Base-by-base conservation (phyloP, 1,140 invertebrate genomes). In the Eurosta solidaginis region DNA sequence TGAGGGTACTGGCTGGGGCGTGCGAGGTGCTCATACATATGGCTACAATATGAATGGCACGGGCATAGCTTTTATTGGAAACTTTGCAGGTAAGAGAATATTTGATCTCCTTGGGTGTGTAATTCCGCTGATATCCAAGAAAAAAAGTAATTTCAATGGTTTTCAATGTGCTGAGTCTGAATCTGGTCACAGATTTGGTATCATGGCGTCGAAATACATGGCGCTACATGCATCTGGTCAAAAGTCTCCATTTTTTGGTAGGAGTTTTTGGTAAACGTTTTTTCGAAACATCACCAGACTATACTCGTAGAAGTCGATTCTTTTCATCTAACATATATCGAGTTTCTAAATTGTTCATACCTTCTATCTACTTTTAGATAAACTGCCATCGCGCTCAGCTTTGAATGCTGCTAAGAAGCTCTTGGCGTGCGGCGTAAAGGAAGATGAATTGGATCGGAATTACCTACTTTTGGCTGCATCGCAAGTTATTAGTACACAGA, bases 1-100 rank as follows among this genome's bases (percentile, higher is more conserved):
- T 81, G 93, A 95, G 88, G 94, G 93, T 7, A 87, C 90, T 10
- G 94, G 94, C 0, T 96, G 94, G 94, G 90, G 92, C 45, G 88
- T 90, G 75, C 89, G 91, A 0, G 94, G 94, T 0, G 91, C 93
- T 0, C 94, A 95, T 82, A 93, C 94, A 0, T 89, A 88, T 12
- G 89, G 89, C 0, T 93, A 92, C 81, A 94, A 95, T 82, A 81
- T 80, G 4, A 91, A 88, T 68, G 90, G 91, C 44, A 89, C 93
- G 29, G 93, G 92, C 74, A 92, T 95, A 76, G 91, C 91, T 1
- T 92, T 95, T 77, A 92, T 96, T 77, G 94, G 94, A 9, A 91
- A 91, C 78, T 94, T 90, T 80, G 90, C 89, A 75, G 87, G 90
- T 91, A 81, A 88, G n/a, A n/a, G n/a, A n/a, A n/a, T n/a, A n/a